Evolutionary conservation across 2,888 invertebrate species (phyloP), one percentile per base, ranked within the genome.

Genomic region (Caenorhabditis afra): DNA sequence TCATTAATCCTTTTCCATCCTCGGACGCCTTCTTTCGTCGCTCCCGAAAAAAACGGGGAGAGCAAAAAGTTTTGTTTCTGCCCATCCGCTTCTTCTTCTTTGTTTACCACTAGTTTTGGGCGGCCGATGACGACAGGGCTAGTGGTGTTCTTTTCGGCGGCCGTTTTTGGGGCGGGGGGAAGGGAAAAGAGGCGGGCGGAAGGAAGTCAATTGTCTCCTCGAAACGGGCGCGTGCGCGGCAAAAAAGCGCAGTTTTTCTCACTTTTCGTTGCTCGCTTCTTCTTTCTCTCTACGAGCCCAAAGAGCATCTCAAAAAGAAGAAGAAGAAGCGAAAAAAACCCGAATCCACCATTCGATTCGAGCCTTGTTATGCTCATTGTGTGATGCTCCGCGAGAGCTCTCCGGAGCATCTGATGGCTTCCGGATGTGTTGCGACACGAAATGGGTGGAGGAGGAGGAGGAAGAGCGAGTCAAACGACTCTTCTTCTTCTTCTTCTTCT

Each of bases 121-220:
- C 39, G 39, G 57, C 29, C 29, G 64, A 73, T 71, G 62, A 64
- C 55, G 47, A 64, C 70, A 23, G 44, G n/a, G n/a, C n/a, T n/a
- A n/a, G n/a, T n/a, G n/a, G 37, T 57, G 16, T 58, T 64, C 55
- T 57, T 64, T 64, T 62, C 55, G 53, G 45, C 55, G 20, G 22
- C n/a, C n/a, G n/a, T 44, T 59, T 16, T n/a, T 35, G 29, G 44
- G 49, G 29, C 47, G 8, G 3, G 12, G 37, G 53, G 61, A 68
- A 68, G 59, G 47, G 49, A 16, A 47, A 58, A 7, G 47, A 70
- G 61, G 44, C 61, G 70, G 61, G 44, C 61, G 70, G 55, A 73
- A 73, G 64, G 64, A 73, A 64, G 64, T 64, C 64, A 64, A 73
- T 73, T 71, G 71, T 71, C 71, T 71, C 71, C 57, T 49, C 47